Conservation (phyloP, 2,888 invertebrate species). For the Autographa pulchrina region DNA sequence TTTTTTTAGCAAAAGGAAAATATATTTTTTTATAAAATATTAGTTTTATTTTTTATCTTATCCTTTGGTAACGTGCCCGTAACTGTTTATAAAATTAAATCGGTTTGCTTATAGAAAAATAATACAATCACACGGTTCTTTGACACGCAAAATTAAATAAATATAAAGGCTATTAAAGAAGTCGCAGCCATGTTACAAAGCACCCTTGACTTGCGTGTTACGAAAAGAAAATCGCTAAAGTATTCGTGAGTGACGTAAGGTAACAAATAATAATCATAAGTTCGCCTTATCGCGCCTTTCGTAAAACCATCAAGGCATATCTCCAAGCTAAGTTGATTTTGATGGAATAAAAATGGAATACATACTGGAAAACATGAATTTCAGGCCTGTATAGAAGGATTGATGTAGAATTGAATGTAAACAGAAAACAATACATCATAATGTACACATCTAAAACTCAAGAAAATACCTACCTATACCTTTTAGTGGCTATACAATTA, state of each 20-base stretch:
- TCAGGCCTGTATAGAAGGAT: constrained; percentile 3
- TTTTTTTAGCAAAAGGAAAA: no score
- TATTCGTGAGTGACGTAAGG: constrained; percentile 55
- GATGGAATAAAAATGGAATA: constrained; percentile 49
- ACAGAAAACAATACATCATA: no score
- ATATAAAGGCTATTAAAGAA: constrained; percentile 25
- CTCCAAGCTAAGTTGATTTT: constrained; percentile 59
- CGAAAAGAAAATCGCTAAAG: constrained; percentile 43
- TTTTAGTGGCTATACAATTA: no score
- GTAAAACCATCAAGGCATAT: constrained; percentile 57
- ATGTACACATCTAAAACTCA: no score
- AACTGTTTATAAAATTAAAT: no score
- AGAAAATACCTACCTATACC: no score
- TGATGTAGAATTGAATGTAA: no score
- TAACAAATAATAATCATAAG: constrained; percentile 60
- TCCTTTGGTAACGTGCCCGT: no score
- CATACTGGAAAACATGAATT: constrained; percentile 31
- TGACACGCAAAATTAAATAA: neutral
- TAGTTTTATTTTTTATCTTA: no score
- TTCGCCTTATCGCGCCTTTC: constrained; percentile 56
- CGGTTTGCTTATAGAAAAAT: no score
- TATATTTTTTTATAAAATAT: no score
- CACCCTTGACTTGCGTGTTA: constrained; percentile 42
- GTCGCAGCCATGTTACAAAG: constrained; percentile 18
- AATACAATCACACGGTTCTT: no score